Percentiles rank a stretch among this genome's conserved stretches.
phyloP scores from a whole-genome alignment of 2,888 invertebrate species.

The Chouioia cunea region DNA sequence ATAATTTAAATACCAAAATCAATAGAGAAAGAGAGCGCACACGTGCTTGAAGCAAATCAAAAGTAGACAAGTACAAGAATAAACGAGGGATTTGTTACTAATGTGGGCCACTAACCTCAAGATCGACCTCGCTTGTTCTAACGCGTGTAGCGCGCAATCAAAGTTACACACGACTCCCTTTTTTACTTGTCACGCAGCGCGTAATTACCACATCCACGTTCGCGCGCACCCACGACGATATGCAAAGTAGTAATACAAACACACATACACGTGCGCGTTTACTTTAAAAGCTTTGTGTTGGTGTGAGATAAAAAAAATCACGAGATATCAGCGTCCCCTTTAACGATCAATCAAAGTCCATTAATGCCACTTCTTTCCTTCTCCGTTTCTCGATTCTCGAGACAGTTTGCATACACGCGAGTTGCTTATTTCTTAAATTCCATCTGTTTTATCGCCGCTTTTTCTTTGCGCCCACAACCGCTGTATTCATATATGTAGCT shows the following conservation, averaged over 20 bases:
- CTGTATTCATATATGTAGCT: too few relatives aligned
- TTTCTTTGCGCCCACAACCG: too few relatives aligned
- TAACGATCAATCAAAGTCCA: slow-evolving; percentile 45
- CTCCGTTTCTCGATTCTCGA: neutral
- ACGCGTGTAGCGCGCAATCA: slow-evolving; percentile 5
- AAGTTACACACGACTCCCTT: slow-evolving; percentile 35
- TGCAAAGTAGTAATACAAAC: slow-evolving; percentile 37
- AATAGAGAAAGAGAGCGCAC: neutral
- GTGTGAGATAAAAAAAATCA: slow-evolving; percentile 16
- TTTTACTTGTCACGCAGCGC: slow-evolving; percentile 52
- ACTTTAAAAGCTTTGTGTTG: neutral
- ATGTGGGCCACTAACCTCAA: slow-evolving; percentile 52
- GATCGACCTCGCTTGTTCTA: slow-evolving; percentile 28
- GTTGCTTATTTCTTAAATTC: neutral
- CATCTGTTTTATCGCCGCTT: too few relatives aligned
- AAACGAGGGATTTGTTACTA: neutral
- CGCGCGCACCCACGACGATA: slow-evolving; percentile 50
- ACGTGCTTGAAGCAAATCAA: neutral
- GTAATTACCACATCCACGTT: slow-evolving; percentile 51
- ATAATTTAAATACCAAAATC: too few relatives aligned
- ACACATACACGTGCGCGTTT: neutral
- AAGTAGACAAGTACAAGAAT: neutral
- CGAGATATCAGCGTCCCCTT: slow-evolving; percentile 13
- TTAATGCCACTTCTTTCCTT: slow-evolving; percentile 12
- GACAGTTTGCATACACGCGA: slow-evolving; percentile 2